Percentiles rank a stretch among this genome's conserved stretches.
These are phyloP conservation scores for Aphelinus certus DNA, from an alignment of 1,140 invertebrate genomes.

Conservation along the genomic window DNA sequence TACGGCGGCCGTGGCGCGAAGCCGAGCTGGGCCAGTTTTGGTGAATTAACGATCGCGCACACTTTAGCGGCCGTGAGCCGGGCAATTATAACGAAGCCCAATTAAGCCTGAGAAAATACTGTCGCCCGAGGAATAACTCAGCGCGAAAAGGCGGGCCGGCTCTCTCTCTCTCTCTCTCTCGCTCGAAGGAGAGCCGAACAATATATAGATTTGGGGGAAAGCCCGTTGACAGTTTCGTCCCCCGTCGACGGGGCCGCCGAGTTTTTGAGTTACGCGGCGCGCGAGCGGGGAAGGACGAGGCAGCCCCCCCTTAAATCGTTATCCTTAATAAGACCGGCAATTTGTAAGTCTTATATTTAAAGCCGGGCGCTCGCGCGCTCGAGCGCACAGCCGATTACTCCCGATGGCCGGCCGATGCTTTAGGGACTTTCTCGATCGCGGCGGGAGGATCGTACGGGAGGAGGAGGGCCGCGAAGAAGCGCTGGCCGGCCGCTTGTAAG, in stretches of 20 bases:
- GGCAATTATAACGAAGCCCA: conserved; percentile 20
- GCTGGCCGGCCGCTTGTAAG: no score
- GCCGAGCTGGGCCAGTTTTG: not conserved
- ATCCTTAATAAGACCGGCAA: conserved; percentile 28
- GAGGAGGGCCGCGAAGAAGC: not conserved
- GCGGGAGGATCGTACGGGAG: not conserved
- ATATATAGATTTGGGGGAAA: no score
- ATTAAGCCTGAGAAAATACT: conserved; percentile 30
- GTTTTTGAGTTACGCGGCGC: not conserved
- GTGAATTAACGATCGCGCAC: conserved; percentile 27
- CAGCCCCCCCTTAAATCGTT: conserved; percentile 10
- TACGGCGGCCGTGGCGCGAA: no score
- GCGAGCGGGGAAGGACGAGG: not conserved
- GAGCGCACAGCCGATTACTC: not conserved
- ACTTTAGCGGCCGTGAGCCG: conserved; percentile 1
- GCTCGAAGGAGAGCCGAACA: no score
- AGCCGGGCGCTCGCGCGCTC: not conserved
- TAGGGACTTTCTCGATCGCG: conserved; percentile 25
- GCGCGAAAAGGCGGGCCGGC: no score
- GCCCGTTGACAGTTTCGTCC: no score
- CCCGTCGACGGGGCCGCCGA: no score
- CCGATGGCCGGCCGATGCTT: conserved; percentile 26
- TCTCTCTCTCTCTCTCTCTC: no score
- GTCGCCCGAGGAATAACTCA: conserved; percentile 27
- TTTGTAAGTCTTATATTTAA: conserved; percentile 25